A percentile compares a stretch with the other conserved stretches of the same genome.
phyloP scores from a whole-genome alignment of 2,797 vertebrate species.

The Psittacula echo region DNA sequence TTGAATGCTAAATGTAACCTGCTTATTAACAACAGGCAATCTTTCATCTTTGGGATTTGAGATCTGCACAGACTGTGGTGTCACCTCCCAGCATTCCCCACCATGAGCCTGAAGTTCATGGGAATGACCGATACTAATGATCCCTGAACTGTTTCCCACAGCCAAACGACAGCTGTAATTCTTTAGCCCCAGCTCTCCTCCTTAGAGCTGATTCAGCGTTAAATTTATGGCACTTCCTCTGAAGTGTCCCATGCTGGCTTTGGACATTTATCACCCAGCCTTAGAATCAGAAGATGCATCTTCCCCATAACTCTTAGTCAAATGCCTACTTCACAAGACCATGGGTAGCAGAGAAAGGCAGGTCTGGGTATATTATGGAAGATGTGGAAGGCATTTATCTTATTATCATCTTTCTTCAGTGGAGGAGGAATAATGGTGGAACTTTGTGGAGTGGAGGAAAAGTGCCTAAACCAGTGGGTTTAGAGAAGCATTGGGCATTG shows the following conservation, averaged over 20 bases:
- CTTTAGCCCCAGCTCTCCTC: constrained; percentile 84
- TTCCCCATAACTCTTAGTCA: constrained; percentile 81
- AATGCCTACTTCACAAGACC: constrained; percentile 13
- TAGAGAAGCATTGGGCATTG: background rate
- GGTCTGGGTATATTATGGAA: background rate
- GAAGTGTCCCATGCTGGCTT: constrained; percentile 83
- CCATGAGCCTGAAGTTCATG: constrained; percentile 89
- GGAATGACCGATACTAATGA: constrained; percentile 94
- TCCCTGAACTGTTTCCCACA: constrained; percentile 95
- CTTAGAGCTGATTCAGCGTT: constrained; percentile 69
- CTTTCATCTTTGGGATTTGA: constrained; percentile 72
- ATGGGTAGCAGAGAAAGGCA: background rate
- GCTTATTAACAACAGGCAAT: constrained; percentile 82
- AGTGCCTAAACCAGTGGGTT: background rate
- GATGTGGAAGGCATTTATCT: background rate
- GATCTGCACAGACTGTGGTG: constrained; percentile 79
- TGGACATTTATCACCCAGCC: constrained; percentile 84
- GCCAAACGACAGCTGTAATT: constrained; percentile 93
- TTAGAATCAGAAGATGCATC: constrained; percentile 80
- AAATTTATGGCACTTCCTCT: constrained; percentile 87
- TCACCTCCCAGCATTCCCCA: constrained; percentile 85
- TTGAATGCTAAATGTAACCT: constrained; percentile 76
- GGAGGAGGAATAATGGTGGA: background rate
- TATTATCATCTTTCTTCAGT: background rate
- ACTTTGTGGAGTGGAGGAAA: background rate